Evolutionary conservation across 2,113 vertebrate species (phyloP).

Genomic region (Hoplias malabaricus): DNA sequence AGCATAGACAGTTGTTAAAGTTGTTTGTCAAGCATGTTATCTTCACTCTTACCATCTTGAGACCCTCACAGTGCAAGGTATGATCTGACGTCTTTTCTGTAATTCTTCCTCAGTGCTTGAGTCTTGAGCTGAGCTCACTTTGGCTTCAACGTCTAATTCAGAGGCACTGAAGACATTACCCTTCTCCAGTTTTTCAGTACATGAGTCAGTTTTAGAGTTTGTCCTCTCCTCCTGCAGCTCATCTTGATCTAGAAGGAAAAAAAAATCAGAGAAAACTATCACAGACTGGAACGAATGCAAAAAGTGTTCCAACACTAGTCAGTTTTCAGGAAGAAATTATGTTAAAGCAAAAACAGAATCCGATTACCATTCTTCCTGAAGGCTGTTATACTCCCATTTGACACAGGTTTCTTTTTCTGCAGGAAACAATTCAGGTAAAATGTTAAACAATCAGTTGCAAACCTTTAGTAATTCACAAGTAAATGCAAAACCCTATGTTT

Average conservation of each 20-base stretch:
- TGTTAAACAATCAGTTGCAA: neutral
- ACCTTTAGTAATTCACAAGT: neutral
- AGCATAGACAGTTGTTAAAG: neutral
- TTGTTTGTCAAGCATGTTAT: neutral
- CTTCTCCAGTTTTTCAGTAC: neutral
- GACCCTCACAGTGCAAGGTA: constrained; percentile 18
- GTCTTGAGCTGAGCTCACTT: neutral
- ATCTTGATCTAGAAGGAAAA: neutral
- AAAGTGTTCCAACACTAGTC: neutral
- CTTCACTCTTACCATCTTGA: constrained; percentile 14
- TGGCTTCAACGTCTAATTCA: neutral
- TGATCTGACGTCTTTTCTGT: neutral
- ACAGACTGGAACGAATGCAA: neutral
- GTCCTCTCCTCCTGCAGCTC: neutral
- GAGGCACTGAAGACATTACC: neutral
- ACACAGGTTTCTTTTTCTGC: neutral
- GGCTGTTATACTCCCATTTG: neutral
- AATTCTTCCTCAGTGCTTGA: constrained; percentile 2
- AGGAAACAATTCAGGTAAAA: neutral
- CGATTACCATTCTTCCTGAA: constrained; percentile 11
- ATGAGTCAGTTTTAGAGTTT: neutral
- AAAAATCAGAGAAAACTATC: neutral
- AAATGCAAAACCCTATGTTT: no score
- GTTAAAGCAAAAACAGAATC: neutral
- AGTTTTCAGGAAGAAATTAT: neutral